Evolutionary conservation across 2,888 invertebrate species (phyloP).

Genomic region (Micoletzkya japonica): DNA sequence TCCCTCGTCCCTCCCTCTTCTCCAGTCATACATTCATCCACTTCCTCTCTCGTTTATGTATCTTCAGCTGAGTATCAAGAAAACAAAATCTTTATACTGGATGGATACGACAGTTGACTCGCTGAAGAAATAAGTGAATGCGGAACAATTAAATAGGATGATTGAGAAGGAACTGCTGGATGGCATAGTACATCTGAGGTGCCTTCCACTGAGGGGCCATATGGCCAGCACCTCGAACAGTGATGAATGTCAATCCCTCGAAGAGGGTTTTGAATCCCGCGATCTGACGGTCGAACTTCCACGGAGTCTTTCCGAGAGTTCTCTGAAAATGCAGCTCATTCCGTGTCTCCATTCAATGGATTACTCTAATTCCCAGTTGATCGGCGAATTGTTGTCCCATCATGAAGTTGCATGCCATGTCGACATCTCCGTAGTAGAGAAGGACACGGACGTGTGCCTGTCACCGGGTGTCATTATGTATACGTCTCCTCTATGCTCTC

Average conservation of each 20-base stretch:
- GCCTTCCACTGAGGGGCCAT: conserved; percentile 63
- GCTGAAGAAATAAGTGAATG: neutral
- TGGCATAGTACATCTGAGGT: conserved; percentile 60
- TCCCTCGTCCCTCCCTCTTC: too few relatives aligned
- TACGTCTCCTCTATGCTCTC: too few relatives aligned
- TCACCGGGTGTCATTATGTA: too few relatives aligned
- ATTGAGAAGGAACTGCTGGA: conserved; percentile 61
- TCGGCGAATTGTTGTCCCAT: conserved; percentile 61
- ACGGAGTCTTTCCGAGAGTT: conserved; percentile 59
- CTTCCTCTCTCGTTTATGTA: too few relatives aligned
- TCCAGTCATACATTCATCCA: too few relatives aligned
- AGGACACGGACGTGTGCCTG: conserved; percentile 58
- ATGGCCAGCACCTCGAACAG: conserved; percentile 53
- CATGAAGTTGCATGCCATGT: conserved; percentile 60
- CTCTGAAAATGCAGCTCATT: conserved; percentile 38
- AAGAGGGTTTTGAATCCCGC: conserved; percentile 64
- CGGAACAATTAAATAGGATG: conserved; percentile 61
- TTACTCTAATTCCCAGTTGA: conserved; percentile 47
- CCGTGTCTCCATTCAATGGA: neutral
- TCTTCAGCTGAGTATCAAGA: too few relatives aligned
- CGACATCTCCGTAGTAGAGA: conserved; percentile 61
- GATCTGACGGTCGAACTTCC: conserved; percentile 64
- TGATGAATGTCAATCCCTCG: conserved; percentile 58
- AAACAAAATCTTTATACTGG: too few relatives aligned
- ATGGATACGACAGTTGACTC: neutral